Conservation (phyloP, 2,113 vertebrate species). For the Passer domesticus region DNA sequence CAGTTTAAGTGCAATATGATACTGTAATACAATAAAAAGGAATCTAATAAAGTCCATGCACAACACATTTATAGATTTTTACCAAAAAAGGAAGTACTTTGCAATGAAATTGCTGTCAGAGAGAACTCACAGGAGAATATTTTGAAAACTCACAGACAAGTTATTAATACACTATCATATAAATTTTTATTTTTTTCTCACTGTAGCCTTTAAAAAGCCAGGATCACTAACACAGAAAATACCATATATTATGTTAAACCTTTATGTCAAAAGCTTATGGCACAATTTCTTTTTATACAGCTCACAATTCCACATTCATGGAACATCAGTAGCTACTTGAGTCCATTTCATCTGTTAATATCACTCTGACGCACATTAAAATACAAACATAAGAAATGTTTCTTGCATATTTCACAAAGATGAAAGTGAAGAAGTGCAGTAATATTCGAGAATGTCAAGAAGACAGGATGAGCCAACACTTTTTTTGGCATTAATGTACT, state of each 20-base stretch:
- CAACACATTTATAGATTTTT: constrained; percentile 49
- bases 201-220: constrained; percentile 41
- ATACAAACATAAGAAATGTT: constrained; percentile 49
- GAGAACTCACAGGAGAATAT: constrained; percentile 48
- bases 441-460: constrained; percentile 59
- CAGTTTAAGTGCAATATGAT: constrained; percentile 46
- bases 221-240: constrained; percentile 56
- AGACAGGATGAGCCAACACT: constrained; percentile 10
- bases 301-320: constrained; percentile 43
- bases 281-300: constrained; percentile 51
- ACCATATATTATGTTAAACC: constrained; percentile 39
- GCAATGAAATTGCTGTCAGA: constrained; percentile 53
- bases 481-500: constrained; percentile 30
- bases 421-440: constrained; percentile 70
- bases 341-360: neutral
- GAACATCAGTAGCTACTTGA: constrained; percentile 16
- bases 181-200: neutral
- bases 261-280: constrained; percentile 57
- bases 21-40: constrained; percentile 48
- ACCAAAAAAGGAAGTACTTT: constrained; percentile 52
- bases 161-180: constrained; percentile 38
- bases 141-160: constrained; percentile 60
- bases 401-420: constrained; percentile 72
- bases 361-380: constrained; percentile 31
- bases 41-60: constrained; percentile 68